A percentile compares a stretch with the other conserved stretches of the same genome.
phyloP scores from a whole-genome alignment of 2,888 invertebrate genomes.

The Palloptera scutellata region DNA sequence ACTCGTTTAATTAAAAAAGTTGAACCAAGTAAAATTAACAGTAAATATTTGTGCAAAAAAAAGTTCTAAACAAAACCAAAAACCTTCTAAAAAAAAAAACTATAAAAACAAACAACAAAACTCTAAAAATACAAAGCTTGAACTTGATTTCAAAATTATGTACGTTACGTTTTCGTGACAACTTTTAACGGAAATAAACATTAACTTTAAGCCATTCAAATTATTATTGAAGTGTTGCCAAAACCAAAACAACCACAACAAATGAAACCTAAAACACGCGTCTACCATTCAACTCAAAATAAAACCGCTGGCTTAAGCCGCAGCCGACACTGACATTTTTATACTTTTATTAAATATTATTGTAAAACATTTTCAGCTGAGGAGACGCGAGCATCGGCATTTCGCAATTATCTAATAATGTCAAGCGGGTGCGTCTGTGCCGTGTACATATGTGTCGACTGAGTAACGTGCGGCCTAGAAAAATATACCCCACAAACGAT shows the following conservation, averaged over 20 bases:
- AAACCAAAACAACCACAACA: slow-evolving; percentile 21
- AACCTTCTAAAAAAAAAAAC: slow-evolving; percentile 30
- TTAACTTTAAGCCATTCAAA: neutral
- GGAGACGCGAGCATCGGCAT: too few species aligned
- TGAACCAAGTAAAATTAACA: slow-evolving; percentile 31
- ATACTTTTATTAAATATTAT: too few species aligned
- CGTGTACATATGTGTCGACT: too few species aligned
- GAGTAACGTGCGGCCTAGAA: too few species aligned
- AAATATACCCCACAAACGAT: too few species aligned
- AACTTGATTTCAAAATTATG: slow-evolving; percentile 39
- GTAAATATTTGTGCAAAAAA: slow-evolving; percentile 18
- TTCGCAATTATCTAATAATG: too few species aligned
- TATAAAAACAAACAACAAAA: slow-evolving; percentile 38
- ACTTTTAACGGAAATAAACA: slow-evolving; percentile 29
- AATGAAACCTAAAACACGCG: slow-evolving; percentile 17
- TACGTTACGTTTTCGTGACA: slow-evolving; percentile 29
- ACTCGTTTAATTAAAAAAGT: slow-evolving; percentile 43
- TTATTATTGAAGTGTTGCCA: slow-evolving; percentile 5
- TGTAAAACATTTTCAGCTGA: too few species aligned
- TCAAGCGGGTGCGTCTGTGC: too few species aligned
- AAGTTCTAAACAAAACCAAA: neutral
- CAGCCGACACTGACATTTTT: slow-evolving; percentile 36
- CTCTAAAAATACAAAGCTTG: slow-evolving; percentile 34
- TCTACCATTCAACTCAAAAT: slow-evolving; percentile 2
- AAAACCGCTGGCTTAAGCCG: slow-evolving; percentile 4